Base-by-base conservation (phyloP, 2,797 vertebrate genomes). In the Pseudochaenichthys georgianus region DNA sequence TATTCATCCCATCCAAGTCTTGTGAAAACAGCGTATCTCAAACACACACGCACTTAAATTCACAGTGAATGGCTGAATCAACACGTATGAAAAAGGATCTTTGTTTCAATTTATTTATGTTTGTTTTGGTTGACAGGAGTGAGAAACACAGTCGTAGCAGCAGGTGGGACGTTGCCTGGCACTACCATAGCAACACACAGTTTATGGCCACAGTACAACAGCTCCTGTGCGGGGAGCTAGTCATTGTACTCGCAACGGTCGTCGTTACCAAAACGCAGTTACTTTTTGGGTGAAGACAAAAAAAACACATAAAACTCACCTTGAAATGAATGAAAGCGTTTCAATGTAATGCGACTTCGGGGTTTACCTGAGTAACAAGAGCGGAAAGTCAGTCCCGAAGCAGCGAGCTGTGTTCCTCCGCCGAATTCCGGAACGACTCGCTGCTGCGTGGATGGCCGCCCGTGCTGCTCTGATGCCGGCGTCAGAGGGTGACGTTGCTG, bases 161-260 rank as follows among this genome's bases (percentile, higher is more conserved):
- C 90, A 91, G 90, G 91, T 91, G 90, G 90, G 92, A 90, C 83
- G 91, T 92, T 92, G 82, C 86, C 80, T 52, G 80, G 65, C 85
- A 80, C 71, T 73, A 8, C 86, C 92, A 93, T 93, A 89, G 92
- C 93, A 94, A 93, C 93, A 84, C 87, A 77, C 90, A 86, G 79
- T 90, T 88, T 84, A 87, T 67, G 87, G 87, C 88, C 65, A 75
- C 83, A 64, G 76, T 21, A 78, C 78, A 69, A 46, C 79, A 31
- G 77, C 77, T 41, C 67, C 77, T n/a, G 73, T 58, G 81, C 82
- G 45, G 53, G 61, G 50, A 78, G 78, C 78, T 74, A 68, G 73
- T 83, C 84, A 52, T 62, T 69, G 60, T 51, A 45, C 59, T 61
- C 71, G 67, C 64, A 17, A 43, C 47, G 77, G 13, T 52, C 43